phyloP scores from a whole-genome alignment of 2,888 invertebrate species.

The Thera britannica region DNA sequence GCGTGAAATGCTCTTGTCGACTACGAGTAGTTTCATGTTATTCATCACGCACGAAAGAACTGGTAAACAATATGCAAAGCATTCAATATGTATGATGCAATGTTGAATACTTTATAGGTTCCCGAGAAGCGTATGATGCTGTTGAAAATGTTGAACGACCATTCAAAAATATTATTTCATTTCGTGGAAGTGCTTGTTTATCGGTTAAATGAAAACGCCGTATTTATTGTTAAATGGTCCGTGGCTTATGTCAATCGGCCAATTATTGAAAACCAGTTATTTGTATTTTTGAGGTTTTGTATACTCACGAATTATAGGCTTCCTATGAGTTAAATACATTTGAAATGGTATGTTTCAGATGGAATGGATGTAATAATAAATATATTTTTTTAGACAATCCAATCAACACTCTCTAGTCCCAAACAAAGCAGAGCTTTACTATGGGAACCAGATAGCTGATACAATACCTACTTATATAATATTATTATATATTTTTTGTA shows the following conservation, averaged over 20 bases:
- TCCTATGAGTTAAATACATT: not conserved
- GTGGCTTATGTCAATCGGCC: constrained; percentile 37
- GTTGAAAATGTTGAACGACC: constrained; percentile 53
- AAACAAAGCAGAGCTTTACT: no score
- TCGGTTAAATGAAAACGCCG: constrained; percentile 45
- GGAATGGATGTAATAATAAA: not conserved
- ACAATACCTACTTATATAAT: no score
- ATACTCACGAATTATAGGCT: not conserved
- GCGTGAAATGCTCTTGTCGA: not conserved
- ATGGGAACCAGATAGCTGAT: no score
- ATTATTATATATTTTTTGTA: no score
- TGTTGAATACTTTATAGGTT: constrained; percentile 60
- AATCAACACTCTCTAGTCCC: no score
- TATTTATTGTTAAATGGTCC: constrained; percentile 36
- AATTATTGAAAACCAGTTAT: constrained; percentile 26
- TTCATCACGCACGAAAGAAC: not conserved
- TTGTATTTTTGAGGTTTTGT: constrained; percentile 12
- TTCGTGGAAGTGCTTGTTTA: constrained; percentile 46
- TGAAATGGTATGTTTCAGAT: not conserved
- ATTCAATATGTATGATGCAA: constrained; percentile 51
- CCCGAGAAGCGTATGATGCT: constrained; percentile 53
- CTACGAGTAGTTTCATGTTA: not conserved
- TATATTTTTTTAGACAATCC: no score
- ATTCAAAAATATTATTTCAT: constrained; percentile 53
- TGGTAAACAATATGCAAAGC: constrained; percentile 2